Base-by-base conservation (phyloP, 2,888 invertebrate species). In the Morpho helenor region DNA sequence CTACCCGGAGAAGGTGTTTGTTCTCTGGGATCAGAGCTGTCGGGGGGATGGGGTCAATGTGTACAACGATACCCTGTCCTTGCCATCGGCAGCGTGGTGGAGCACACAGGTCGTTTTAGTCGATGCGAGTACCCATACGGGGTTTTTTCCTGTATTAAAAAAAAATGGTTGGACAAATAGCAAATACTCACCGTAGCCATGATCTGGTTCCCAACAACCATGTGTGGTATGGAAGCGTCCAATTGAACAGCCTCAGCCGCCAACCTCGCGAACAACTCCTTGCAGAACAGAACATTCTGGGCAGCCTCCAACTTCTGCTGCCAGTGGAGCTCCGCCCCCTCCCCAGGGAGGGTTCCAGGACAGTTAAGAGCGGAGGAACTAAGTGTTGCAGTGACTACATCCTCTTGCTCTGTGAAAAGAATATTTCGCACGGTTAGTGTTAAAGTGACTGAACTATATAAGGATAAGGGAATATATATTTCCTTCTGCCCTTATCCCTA, bases 181-280 rank as follows among this genome's bases (percentile, higher is more conserved):
- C n/a, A n/a, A n/a, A n/a, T n/a, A n/a, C n/a, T 76, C 79, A 97
- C 96, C 23, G 98, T 98, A 4, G 98, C 97, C 91, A 98, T 96
- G 64, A 99, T 98, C 84, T 98, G 98, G 85, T 98, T 98, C 50
- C 98, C 98, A 46, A 98, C 97, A 7, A 99, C 98, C 93, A 99
- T 96, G 74, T 98, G 98, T 0, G 98, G 98, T 75, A 98, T 97
- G 0, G 96, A 95, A 0, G 97, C 96, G 73, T 97, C 96, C 4
- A 98, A 84, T 75, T 98, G 97, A 6, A 98, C 98, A 0, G 99
- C 98, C 81, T 99, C 99, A 55, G 97, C 95, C 0, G 98, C 98
- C 56, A 99, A 85, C 72, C 98, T 96, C 65, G 97, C 96, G 77
- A 99, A 99, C 42, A 99, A 85, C 82, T 99, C 99, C 84, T 98